These are phyloP conservation scores for Lasiurus borealis DNA, from an alignment of 2,113 vertebrate species.

Conservation along the genomic window DNA sequence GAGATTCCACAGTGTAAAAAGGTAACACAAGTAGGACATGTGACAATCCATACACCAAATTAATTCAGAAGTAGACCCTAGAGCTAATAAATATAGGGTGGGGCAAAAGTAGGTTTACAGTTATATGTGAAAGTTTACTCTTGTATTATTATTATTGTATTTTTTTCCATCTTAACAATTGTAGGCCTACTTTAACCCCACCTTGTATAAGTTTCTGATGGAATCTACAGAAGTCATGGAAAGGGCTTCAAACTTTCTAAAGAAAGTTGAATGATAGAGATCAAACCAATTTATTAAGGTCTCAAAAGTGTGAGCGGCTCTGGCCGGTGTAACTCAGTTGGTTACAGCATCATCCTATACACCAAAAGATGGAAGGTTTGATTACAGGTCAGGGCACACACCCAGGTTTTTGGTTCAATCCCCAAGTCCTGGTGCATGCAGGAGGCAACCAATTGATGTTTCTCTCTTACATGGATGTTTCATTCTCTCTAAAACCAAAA, in stretches of 20 bases:
- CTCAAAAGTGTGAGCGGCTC: neutral
- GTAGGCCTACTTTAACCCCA: neutral
- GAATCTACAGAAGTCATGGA: neutral
- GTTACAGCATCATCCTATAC: neutral
- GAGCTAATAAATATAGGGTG: neutral
- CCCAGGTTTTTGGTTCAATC: neutral
- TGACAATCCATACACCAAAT: neutral
- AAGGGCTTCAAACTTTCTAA: conserved; percentile 7
- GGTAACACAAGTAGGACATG: neutral
- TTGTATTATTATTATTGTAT: neutral
- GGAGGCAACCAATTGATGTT: neutral
- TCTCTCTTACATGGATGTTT: neutral
- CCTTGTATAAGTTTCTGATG: neutral
- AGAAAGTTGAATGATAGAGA: neutral
- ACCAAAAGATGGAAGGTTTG: neutral
- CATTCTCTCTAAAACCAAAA: neutral
- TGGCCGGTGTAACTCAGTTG: neutral
- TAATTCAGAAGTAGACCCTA: neutral
- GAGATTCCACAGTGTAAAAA: neutral
- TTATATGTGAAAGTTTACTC: neutral
- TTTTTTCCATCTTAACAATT: neutral
- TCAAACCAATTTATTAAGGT: neutral
- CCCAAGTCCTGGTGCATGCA: neutral
- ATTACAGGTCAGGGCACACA: neutral
- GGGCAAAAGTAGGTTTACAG: neutral